phyloP scores from a whole-genome alignment of 2,888 invertebrate genomes.

The Lagria hirta region DNA sequence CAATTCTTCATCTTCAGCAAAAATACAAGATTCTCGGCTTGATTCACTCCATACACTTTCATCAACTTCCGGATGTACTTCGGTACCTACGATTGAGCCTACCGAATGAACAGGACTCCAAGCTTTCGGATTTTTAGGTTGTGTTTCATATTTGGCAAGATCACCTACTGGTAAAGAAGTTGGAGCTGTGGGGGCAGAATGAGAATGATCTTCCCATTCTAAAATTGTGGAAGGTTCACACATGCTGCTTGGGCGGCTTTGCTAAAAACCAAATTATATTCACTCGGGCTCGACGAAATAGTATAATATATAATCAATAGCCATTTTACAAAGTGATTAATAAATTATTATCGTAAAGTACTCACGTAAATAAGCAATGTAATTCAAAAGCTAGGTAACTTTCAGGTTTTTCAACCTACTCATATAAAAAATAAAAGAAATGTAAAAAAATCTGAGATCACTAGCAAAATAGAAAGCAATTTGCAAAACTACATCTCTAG shows the following conservation, averaged over 20 bases:
- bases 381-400: too few relatives aligned
- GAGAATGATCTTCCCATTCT: slow-evolving; percentile 67
- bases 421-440: too few relatives aligned
- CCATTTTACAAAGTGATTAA: too few relatives aligned
- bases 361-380: too few relatives aligned
- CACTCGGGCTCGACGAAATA: too few relatives aligned
- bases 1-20: slow-evolving; percentile 76
- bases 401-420: too few relatives aligned
- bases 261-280: slow-evolving; percentile 23
- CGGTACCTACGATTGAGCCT: slow-evolving; percentile 80
- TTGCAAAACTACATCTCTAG: too few relatives aligned
- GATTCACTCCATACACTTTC: slow-evolving; percentile 75
- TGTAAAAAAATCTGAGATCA: too few relatives aligned
- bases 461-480: too few relatives aligned
- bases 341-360: too few relatives aligned
- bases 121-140: slow-evolving; percentile 76
- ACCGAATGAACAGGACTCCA: slow-evolving; percentile 89
- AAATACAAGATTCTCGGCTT: slow-evolving; percentile 72
- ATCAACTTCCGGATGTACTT: slow-evolving; percentile 84
- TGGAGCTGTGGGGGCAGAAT: slow-evolving; percentile 70
- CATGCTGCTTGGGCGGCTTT: slow-evolving; percentile 59
- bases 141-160: slow-evolving; percentile 68
- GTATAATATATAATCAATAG: too few relatives aligned
- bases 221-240: slow-evolving; percentile 60
- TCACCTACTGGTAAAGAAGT: slow-evolving; percentile 63